These are phyloP conservation scores for Pachycephus smyrnensis DNA, from an alignment of 2,888 invertebrate species.

Conservation along the genomic window DNA sequence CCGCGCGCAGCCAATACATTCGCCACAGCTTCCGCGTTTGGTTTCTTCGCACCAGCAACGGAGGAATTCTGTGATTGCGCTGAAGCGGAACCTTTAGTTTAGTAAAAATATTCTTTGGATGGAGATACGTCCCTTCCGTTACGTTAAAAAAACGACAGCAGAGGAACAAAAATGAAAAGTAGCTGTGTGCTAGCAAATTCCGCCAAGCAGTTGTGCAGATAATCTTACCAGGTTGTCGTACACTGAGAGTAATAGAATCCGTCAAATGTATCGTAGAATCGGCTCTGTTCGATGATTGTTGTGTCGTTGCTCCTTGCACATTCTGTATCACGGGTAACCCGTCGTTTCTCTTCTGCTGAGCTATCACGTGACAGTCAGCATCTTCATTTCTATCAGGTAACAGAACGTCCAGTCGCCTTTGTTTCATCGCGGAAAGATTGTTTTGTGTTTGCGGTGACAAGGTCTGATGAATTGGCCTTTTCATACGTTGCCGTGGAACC, in stretches of 20 bases:
- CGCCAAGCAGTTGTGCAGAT: constrained; percentile 15
- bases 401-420: constrained; percentile 73
- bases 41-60: constrained; percentile 68
- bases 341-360: constrained; percentile 79
- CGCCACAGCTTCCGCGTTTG: constrained; percentile 81
- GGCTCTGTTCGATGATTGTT: constrained; percentile 54
- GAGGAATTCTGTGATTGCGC: constrained; percentile 58
- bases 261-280: constrained; percentile 76
- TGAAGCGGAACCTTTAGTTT: constrained; percentile 62
- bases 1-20: constrained; percentile 82
- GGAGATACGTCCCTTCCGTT: constrained; percentile 16
- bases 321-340: constrained; percentile 81
- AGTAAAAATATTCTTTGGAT: constrained; percentile 40
- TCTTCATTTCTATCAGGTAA: constrained; percentile 79
- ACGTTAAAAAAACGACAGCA: constrained; percentile 11
- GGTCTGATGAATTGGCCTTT: constrained; percentile 50
- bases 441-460: constrained; percentile 40
- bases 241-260: constrained; percentile 79
- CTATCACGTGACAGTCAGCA: constrained; percentile 81
- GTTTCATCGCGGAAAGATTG: constrained; percentile 58
- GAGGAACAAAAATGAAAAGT: constrained; percentile 26
- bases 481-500: constrained; percentile 59
- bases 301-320: constrained; percentile 72
- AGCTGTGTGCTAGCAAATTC: neutral
- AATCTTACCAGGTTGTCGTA: constrained; percentile 65